phyloP scores from a whole-genome alignment of 2,113 vertebrate genomes.

The Anas platyrhynchos region DNA sequence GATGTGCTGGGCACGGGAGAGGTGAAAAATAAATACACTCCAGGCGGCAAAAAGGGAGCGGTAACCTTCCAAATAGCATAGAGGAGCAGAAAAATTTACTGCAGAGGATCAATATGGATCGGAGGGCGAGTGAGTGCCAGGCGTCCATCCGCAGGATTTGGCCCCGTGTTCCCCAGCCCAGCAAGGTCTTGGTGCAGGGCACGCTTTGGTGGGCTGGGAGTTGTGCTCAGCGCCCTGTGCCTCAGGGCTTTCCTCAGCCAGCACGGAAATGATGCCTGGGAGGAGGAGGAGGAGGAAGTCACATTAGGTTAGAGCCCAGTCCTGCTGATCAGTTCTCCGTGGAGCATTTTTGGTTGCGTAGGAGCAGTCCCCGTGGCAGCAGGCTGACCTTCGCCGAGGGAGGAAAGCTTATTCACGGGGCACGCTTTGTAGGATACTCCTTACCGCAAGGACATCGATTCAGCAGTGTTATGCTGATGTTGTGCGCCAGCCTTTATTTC shows the following conservation, averaged over 20 bases:
- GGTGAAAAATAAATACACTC: not conserved
- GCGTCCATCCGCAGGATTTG: not conserved
- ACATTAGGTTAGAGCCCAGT: not conserved
- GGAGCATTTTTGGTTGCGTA: not conserved
- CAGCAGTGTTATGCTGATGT: not conserved
- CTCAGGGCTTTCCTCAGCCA: not conserved
- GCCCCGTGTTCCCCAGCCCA: rapidly evolving
- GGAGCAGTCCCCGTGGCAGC: not conserved
- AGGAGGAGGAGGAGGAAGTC: not conserved
- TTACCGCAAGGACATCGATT: constrained; percentile 19
- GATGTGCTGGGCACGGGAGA: not conserved
- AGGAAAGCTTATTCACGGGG: not conserved
- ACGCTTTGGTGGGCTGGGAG: not conserved
- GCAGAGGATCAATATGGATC: not conserved
- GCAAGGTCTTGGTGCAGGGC: not conserved
- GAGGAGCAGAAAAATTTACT: not conserved
- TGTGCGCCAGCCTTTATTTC: not conserved
- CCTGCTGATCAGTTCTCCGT: not conserved
- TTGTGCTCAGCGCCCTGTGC: rapidly evolving
- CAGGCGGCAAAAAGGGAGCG: not conserved
- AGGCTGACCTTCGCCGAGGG: constrained; percentile 1
- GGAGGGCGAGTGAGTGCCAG: not conserved
- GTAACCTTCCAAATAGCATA: not conserved
- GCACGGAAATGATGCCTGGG: not conserved
- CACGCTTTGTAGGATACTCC: not conserved